These are phyloP conservation scores for Misgurnus anguillicaudatus DNA, from an alignment of 2,113 vertebrate species.

Conservation along the genomic window DNA sequence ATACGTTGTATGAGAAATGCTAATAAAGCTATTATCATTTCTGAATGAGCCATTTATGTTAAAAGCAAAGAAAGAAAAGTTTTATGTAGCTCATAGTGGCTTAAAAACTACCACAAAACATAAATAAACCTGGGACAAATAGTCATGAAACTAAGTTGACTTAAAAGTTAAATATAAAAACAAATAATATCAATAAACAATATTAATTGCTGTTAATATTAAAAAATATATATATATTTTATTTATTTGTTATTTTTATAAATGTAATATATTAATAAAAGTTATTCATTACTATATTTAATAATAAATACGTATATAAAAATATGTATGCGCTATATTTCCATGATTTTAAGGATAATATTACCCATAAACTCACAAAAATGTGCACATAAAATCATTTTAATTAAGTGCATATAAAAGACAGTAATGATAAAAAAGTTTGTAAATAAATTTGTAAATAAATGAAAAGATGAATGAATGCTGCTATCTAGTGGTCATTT, in stretches of 20 bases:
- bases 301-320: too few species aligned
- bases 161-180: background rate
- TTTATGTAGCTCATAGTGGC: background rate
- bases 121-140: background rate
- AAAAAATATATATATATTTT: too few species aligned
- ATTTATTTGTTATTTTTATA: too few species aligned
- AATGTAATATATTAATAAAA: too few species aligned
- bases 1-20: constrained; percentile 36
- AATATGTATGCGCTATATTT: too few species aligned
- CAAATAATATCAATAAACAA: too few species aligned
- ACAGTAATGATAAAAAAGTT: too few species aligned
- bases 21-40: constrained; percentile 35
- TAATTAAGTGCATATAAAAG: too few species aligned
- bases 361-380: background rate
- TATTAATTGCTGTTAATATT: too few species aligned
- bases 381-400: too few species aligned
- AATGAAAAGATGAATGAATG: background rate
- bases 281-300: too few species aligned
- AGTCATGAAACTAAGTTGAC: background rate
- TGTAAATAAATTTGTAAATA: too few species aligned
- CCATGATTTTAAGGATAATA: background rate
- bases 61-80: constrained; percentile 2
- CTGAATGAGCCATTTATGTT: constrained; percentile 20
- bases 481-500: background rate
- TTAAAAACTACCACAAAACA: constrained; percentile 23